Percentiles rank a stretch among this genome's conserved stretches.
Evolutionary conservation across 2,797 vertebrate genomes (phyloP).

Genomic region (Babyrousa celebensis): DNA sequence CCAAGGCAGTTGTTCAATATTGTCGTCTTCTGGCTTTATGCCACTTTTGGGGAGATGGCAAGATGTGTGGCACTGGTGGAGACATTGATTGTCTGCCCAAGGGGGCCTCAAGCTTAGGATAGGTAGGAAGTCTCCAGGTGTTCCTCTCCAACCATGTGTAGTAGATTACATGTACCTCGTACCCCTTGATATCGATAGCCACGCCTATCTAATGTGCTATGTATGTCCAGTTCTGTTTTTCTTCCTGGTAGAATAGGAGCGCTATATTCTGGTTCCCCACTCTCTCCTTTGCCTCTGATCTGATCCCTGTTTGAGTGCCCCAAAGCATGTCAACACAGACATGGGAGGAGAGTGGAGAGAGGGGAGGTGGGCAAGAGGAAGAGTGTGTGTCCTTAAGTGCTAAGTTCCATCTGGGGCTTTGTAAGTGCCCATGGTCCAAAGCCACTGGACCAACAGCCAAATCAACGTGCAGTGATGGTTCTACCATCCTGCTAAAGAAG

Average conservation of each 20-base stretch:
- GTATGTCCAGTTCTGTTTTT: background rate
- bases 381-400: background rate
- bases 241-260: background rate
- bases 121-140: background rate
- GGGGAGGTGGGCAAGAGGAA: background rate
- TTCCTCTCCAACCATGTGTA: background rate
- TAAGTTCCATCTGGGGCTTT: background rate
- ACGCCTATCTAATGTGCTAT: background rate
- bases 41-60: background rate
- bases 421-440: background rate
- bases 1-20: background rate
- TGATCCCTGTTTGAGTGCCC: background rate
- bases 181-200: background rate
- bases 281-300: background rate
- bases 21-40: background rate
- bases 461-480: background rate
- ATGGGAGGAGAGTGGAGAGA: background rate
- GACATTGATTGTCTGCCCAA: background rate
- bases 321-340: background rate
- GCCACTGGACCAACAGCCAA: background rate
- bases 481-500: background rate
- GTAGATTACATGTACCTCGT: background rate
- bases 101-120: background rate
- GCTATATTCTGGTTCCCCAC: background rate
- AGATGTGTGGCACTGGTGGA: background rate